phyloP scores from a whole-genome alignment of 2,888 invertebrate genomes.

The Phorcus lineatus region DNA sequence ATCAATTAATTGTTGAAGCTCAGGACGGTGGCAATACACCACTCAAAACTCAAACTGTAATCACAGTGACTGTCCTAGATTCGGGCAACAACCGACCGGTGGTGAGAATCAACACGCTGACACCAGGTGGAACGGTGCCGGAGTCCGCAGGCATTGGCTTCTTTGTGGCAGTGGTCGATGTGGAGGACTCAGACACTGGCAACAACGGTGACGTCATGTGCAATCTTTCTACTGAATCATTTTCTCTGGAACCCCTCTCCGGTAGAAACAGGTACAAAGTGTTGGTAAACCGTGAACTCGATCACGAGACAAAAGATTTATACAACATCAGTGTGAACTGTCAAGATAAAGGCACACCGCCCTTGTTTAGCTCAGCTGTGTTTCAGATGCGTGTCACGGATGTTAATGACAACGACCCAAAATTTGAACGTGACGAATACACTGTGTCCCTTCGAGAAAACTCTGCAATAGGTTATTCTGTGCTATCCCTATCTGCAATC shows the following conservation, averaged over 20 bases:
- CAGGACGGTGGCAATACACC: conserved; percentile 45
- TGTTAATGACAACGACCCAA: conserved; percentile 59
- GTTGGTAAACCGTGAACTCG: conserved; percentile 41
- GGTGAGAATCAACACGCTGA: conserved; percentile 42
- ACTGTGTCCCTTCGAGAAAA: conserved; percentile 50
- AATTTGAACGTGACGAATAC: conserved; percentile 39
- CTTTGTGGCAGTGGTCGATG: conserved; percentile 63
- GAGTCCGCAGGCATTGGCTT: conserved; percentile 56
- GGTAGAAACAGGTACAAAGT: conserved; percentile 45
- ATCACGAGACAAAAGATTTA: conserved; percentile 47
- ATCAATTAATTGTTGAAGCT: conserved; percentile 43
- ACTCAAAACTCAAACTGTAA: conserved; percentile 41
- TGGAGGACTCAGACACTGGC: conserved; percentile 61
- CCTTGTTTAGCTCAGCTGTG: conserved; percentile 40
- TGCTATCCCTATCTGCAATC: conserved; percentile 48
- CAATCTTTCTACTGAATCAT: conserved; percentile 30
- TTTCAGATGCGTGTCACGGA: conserved; percentile 53
- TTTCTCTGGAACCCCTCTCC: conserved; percentile 41
- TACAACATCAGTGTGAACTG: conserved; percentile 49
- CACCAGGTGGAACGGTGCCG: conserved; percentile 40
- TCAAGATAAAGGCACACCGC: conserved; percentile 51
- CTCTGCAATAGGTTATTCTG: conserved; percentile 43
- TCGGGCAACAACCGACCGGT: conserved; percentile 96
- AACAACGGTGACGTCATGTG: conserved; percentile 57
- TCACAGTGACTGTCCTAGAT: conserved; percentile 79